Evolutionary conservation across 2,797 vertebrate genomes (phyloP).

Genomic region (Molossus molossus): DNA sequence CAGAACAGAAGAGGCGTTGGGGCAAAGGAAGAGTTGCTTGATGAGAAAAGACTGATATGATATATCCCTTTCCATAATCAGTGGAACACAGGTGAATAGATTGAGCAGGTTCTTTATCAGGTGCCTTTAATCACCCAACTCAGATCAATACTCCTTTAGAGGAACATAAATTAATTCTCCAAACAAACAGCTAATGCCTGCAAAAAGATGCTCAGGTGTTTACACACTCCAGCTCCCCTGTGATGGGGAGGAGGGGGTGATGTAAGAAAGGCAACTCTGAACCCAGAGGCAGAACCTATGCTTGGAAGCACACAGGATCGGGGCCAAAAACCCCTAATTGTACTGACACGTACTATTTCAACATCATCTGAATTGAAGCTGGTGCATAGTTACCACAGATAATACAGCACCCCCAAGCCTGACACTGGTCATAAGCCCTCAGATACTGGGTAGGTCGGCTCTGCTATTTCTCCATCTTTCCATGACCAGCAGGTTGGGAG

Average conservation of each 20-base stretch:
- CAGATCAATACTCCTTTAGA: conserved; percentile 85
- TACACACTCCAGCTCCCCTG: conserved; percentile 73
- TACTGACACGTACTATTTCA: background rate
- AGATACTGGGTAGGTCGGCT: background rate
- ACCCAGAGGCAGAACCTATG: conserved; percentile 44
- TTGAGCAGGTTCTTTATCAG: conserved; percentile 80
- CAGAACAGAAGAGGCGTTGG: conserved; percentile 64
- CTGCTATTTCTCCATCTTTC: background rate
- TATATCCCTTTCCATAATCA: conserved; percentile 82
- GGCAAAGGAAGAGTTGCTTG: conserved; percentile 68
- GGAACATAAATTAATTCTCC: conserved; percentile 85
- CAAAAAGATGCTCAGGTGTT: conserved; percentile 70
- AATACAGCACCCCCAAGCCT: background rate
- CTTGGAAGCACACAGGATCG: background rate
- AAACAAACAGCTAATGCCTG: conserved; percentile 79
- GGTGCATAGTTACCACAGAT: background rate
- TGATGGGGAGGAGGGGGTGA: background rate
- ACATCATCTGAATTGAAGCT: background rate
- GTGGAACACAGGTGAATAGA: conserved; percentile 81
- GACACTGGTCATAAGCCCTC: background rate
- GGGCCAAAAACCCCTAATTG: background rate
- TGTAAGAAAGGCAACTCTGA: conserved; percentile 47
- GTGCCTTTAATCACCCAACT: conserved; percentile 85
- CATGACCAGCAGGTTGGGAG: background rate
- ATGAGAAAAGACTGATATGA: conserved; percentile 81